These are phyloP conservation scores for Aphaenogaster rudis DNA, from an alignment of 1,140 invertebrate genomes.

Conservation along the genomic window DNA sequence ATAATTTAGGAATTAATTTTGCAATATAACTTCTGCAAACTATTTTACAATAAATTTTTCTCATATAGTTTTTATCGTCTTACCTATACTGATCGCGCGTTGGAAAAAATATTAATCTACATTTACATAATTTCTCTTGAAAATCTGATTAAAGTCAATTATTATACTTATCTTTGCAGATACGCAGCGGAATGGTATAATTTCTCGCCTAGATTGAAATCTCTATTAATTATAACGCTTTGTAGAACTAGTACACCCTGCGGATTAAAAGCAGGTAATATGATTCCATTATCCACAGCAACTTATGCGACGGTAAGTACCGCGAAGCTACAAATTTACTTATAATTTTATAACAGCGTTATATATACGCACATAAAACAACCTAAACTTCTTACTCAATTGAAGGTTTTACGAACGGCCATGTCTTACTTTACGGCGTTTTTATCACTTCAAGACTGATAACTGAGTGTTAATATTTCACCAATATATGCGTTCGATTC, in stretches of 20 bases:
- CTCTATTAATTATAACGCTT: conserved; percentile 36
- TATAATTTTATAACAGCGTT: too few species aligned
- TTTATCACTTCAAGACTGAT: conserved; percentile 21
- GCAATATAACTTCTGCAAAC: not conserved
- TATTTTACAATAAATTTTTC: not conserved
- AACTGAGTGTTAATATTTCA: not conserved
- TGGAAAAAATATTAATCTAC: not conserved
- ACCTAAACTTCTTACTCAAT: not conserved
- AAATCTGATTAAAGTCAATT: not conserved
- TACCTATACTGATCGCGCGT: not conserved
- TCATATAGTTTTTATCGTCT: not conserved
- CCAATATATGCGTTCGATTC: not conserved
- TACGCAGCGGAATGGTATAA: conserved; percentile 35
- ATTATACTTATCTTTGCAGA: not conserved
- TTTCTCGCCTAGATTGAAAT: conserved; percentile 38
- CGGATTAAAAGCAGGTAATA: conserved; percentile 40
- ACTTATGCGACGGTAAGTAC: conserved; percentile 12
- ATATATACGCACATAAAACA: not conserved
- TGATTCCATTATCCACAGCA: conserved; percentile 26
- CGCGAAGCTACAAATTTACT: too few species aligned
- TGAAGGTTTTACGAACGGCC: conserved; percentile 22
- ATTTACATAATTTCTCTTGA: not conserved
- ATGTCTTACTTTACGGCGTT: conserved; percentile 48
- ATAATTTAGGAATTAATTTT: not conserved
- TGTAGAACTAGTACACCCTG: conserved; percentile 1